Conservation (phyloP, 2,888 invertebrate species). For the Cephus pulcher region DNA sequence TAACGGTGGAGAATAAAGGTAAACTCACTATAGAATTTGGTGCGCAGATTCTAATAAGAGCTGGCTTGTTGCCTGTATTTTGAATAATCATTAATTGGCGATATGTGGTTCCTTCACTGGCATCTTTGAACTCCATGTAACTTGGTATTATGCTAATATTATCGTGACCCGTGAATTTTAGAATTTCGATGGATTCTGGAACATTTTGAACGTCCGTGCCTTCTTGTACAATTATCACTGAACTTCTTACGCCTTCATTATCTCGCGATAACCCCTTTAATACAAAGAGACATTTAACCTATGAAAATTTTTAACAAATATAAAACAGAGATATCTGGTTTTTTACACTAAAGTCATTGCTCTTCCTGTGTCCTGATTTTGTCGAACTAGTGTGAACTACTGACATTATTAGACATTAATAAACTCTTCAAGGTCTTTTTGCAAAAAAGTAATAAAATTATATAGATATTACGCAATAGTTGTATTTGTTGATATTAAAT, state of each 20-base stretch:
- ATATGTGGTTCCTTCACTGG: slow-evolving; percentile 63
- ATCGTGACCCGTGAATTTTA: slow-evolving; percentile 27
- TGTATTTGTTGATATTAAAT: not conserved
- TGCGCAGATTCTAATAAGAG: slow-evolving; percentile 55
- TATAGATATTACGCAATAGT: not conserved
- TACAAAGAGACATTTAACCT: not conserved
- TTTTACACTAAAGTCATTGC: not conserved
- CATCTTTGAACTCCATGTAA: slow-evolving; percentile 63
- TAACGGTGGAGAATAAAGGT: not conserved
- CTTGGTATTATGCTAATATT: slow-evolving; percentile 60
- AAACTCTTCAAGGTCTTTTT: not conserved
- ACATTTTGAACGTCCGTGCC: not conserved
- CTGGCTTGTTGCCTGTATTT: slow-evolving; percentile 58
- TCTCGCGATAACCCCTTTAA: not conserved
- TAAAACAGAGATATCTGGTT: not conserved
- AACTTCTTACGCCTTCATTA: not conserved
- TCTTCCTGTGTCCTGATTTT: not conserved
- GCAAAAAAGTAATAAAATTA: not conserved
- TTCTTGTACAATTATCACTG: slow-evolving; percentile 10
- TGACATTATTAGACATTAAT: not conserved
- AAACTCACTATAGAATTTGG: slow-evolving; percentile 63
- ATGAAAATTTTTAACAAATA: not conserved
- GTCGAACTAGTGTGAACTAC: not conserved
- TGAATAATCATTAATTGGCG: slow-evolving; percentile 54
- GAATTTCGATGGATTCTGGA: slow-evolving; percentile 11